Evolutionary conservation across 2,113 vertebrate species (phyloP), one percentile per base, ranked within the genome.

Genomic region (Setophaga petechia): DNA sequence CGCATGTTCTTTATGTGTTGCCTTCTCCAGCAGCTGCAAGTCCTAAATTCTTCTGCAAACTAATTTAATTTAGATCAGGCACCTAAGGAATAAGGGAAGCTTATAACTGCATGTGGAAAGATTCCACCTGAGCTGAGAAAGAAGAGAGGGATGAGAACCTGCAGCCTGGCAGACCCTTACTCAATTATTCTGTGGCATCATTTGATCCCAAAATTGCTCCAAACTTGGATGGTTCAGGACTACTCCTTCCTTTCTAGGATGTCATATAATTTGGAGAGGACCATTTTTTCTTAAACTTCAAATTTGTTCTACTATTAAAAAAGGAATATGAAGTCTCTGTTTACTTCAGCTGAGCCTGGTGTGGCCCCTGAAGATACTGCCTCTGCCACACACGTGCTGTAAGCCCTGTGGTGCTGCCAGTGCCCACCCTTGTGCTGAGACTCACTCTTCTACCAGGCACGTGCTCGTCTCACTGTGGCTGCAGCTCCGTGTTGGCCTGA

Each of bases 341-440:
- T 65, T 44, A 55, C 21, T 88, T 62, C 75, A 76, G 16, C 52
- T 31, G 71, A 63, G n/a, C 22, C 39, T 49, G n/a, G 24, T 62
- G 33, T 46, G 63, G 22, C 24, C 24, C 17, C 15, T 2, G 6
- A 43, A 25, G 55, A 23, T 0, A 9, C 25, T 47, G 18, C 35
- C 46, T 57, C 30, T 57, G 51, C 57, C 30, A 10, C 4, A 31
- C 12, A 24, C 0, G 1, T 35, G 13, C n/a, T 0, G 0, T 9
- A 31, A 62, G 9, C 14, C 6, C 65, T 20, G 47, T 3, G 8
- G 37, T 2, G 5, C 37, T 92, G 61, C 65, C 37, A 16, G 33
- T 10, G 73, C 59, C 43, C 35, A 4, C 14, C 2, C 46, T 62
- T 16, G 51, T 51, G 47, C 69, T 4, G 41, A 35, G n/a, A 10